Percentiles rank a stretch among this genome's conserved stretches.
These are phyloP conservation scores for Protaetia brevitarsis DNA, from an alignment of 1,140 invertebrate species.

Conservation along the genomic window DNA sequence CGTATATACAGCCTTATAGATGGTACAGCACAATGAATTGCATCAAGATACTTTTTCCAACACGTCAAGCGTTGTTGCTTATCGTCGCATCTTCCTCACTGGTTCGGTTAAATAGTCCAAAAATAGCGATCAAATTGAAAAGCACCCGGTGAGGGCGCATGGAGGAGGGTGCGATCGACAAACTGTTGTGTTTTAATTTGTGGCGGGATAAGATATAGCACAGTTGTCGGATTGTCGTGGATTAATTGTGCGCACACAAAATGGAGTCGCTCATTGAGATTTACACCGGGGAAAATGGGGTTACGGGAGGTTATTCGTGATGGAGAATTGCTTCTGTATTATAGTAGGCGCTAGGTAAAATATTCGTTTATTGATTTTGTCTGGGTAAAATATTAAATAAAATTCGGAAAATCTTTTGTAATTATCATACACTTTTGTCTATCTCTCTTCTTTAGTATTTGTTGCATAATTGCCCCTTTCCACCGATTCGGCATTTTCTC, in stretches of 20 bases:
- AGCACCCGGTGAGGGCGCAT: not conserved
- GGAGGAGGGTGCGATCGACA: not conserved
- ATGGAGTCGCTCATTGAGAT: too few species aligned
- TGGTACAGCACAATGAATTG: not conserved
- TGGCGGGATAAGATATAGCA: not conserved
- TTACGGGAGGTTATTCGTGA: too few species aligned
- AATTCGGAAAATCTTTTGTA: too few species aligned
- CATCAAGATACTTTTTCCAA: not conserved
- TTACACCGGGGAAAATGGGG: too few species aligned
- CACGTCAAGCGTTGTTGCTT: not conserved
- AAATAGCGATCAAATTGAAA: not conserved
- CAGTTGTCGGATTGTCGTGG: slow-evolving; percentile 2
- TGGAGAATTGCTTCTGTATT: too few species aligned
- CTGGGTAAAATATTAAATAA: too few species aligned
- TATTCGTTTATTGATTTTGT: too few species aligned
- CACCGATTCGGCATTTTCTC: too few species aligned
- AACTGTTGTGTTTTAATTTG: slow-evolving; percentile 27
- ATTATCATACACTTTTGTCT: too few species aligned
- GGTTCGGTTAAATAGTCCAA: not conserved
- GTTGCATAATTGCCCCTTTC: too few species aligned
- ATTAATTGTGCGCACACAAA: slow-evolving; percentile 21
- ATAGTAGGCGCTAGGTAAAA: too few species aligned
- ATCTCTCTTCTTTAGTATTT: too few species aligned
- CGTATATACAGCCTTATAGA: not conserved
- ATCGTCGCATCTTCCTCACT: not conserved